Conservation (phyloP, 2,888 invertebrate genomes). For the Drosophila niveifrons region DNA sequence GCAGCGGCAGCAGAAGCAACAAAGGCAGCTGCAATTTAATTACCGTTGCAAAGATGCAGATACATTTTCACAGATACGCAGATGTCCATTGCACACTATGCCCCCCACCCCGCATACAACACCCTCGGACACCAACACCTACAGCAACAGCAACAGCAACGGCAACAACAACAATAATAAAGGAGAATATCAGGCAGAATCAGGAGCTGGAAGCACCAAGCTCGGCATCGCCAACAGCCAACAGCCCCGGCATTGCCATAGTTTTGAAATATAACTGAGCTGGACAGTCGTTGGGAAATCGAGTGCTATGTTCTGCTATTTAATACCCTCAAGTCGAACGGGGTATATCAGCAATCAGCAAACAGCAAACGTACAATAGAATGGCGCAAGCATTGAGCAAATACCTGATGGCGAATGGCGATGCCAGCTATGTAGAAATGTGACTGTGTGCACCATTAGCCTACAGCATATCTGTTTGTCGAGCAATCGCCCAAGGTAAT, state of each 20-base stretch:
- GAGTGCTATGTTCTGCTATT: slow-evolving; percentile 4
- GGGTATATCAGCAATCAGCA: slow-evolving; percentile 5
- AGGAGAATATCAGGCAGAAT: slow-evolving; percentile 6
- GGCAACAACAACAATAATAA: slow-evolving; percentile 6
- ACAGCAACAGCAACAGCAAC: slow-evolving; percentile 10
- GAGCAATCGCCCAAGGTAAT: slow-evolving; percentile 17
- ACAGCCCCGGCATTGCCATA: slow-evolving; percentile 14
- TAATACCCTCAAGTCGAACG: slow-evolving; percentile 23
- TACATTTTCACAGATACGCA: slow-evolving; percentile 37
- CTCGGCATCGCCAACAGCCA: slow-evolving; percentile 2
- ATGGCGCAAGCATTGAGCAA: neutral
- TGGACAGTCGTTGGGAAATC: slow-evolving; percentile 31
- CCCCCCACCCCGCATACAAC: too few species aligned
- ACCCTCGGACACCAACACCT: slow-evolving; percentile 8
- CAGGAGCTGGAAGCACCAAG: slow-evolving; percentile 3
- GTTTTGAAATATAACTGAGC: slow-evolving; percentile 57
- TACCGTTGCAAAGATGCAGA: slow-evolving; percentile 63
- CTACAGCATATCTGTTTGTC: slow-evolving; percentile 31
- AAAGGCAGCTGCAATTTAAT: slow-evolving; percentile 72
- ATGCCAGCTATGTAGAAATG: neutral
- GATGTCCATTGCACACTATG: slow-evolving; percentile 34
- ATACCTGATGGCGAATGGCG: neutral
- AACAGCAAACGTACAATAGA: neutral
- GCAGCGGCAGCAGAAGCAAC: slow-evolving; percentile 24
- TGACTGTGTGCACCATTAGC: neutral